Conservation (phyloP, 2,113 vertebrate genomes). For the Hemichromis elongatus region DNA sequence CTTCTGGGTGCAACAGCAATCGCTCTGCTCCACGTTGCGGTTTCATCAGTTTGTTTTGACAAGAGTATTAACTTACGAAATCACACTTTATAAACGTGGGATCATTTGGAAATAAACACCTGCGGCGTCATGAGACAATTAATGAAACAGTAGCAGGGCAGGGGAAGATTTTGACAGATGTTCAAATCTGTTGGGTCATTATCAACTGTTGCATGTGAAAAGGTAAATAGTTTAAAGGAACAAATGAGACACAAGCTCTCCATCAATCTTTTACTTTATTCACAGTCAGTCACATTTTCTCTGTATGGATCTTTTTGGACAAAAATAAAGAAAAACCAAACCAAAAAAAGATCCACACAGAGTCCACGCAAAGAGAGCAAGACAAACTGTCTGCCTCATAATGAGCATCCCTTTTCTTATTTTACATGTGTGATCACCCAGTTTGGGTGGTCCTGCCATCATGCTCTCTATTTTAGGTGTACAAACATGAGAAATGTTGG, state of each 20-base stretch:
- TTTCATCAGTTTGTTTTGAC: slow-evolving; percentile 61
- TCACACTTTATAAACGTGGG: slow-evolving; percentile 13
- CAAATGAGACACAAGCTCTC: not conserved
- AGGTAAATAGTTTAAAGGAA: not conserved
- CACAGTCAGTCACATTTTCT: not conserved
- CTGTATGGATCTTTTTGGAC: not conserved
- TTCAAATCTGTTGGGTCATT: not conserved
- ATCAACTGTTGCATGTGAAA: not conserved
- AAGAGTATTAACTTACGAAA: slow-evolving; percentile 37
- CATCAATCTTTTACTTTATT: not conserved
- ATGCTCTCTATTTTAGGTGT: slow-evolving; percentile 33
- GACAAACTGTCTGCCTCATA: slow-evolving; percentile 50
- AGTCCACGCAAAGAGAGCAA: slow-evolving; percentile 1
- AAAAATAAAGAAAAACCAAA: not conserved
- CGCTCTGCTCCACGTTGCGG: slow-evolving; percentile 28
- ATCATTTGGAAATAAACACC: slow-evolving; percentile 22
- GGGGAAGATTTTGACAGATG: slow-evolving; percentile 10
- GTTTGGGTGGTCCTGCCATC: slow-evolving; percentile 59
- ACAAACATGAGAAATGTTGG: slow-evolving; percentile 38
- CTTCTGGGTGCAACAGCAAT: slow-evolving; percentile 3
- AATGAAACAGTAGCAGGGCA: not conserved
- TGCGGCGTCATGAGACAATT: not conserved
- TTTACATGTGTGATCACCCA: slow-evolving; percentile 28
- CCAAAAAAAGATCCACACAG: not conserved
- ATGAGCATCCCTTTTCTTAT: slow-evolving; percentile 46